Percentiles rank a stretch among this genome's conserved stretches.
Conservation (phyloP, 1,140 invertebrate genomes). For the Octopus bimaculoides region DNA sequence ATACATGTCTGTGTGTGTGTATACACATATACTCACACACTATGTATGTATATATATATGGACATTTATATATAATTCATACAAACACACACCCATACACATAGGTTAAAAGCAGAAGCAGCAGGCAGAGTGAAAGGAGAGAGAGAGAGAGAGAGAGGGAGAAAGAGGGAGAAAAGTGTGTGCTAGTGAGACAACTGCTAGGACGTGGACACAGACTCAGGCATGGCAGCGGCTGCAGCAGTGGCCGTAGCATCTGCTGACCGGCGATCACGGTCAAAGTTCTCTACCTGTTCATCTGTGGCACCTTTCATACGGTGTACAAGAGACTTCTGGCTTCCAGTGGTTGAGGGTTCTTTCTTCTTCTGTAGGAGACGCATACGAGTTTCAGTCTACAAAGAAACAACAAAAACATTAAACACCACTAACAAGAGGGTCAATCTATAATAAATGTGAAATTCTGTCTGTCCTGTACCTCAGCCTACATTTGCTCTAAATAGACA, state of each 20-base stretch:
- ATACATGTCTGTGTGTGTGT: no score
- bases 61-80: no score
- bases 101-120: no score
- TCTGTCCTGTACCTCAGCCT: background rate
- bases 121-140: background rate
- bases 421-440: background rate
- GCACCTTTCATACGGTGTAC: conserved; percentile 22
- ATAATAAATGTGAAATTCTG: background rate
- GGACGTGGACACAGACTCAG: background rate
- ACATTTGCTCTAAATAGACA: background rate
- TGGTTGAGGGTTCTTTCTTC: conserved; percentile 25
- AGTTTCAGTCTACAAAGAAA: conserved; percentile 33
- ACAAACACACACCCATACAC: no score
- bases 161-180: background rate
- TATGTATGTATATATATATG: no score
- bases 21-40: no score
- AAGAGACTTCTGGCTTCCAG: conserved; percentile 21
- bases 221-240: conserved; percentile 5
- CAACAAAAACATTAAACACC: background rate
- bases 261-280: conserved; percentile 13
- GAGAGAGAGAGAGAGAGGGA: background rate
- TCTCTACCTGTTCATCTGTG: conserved; percentile 32
- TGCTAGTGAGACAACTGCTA: background rate
- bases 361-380: conserved; percentile 39
- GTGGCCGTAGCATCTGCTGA: conserved; percentile 22